These are phyloP conservation scores for Oxystoma pomonae DNA, from an alignment of 2,888 invertebrate genomes.

Conservation along the genomic window DNA sequence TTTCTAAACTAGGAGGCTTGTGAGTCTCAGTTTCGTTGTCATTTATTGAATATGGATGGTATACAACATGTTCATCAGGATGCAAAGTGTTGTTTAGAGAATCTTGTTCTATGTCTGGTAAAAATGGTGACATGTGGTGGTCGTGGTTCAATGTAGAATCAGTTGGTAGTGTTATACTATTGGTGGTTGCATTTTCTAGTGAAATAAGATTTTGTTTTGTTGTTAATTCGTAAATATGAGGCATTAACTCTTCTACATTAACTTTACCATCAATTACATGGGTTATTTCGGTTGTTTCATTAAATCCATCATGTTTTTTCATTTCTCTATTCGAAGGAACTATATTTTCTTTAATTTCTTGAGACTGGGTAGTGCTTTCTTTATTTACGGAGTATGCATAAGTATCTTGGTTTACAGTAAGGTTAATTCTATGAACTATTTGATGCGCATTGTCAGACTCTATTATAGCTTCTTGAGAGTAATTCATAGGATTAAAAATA, in stretches of 20 bases:
- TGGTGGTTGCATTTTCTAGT: not conserved
- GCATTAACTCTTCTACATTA: not conserved
- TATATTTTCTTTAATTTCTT: not conserved
- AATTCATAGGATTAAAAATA: constrained; percentile 16
- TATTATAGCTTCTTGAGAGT: constrained; percentile 1
- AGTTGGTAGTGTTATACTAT: constrained; percentile 11
- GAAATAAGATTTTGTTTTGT: constrained; percentile 15
- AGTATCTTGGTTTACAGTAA: not conserved
- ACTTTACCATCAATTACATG: not conserved
- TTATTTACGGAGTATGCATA: not conserved
- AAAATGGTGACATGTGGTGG: constrained; percentile 60
- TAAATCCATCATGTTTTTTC: not conserved
- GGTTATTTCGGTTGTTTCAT: constrained; percentile 4
- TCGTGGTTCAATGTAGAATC: constrained; percentile 25
- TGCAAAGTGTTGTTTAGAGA: constrained; percentile 57
- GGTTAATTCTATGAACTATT: not conserved
- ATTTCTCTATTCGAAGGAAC: not conserved
- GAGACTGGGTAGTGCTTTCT: not conserved
- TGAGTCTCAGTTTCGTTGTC: constrained; percentile 31
- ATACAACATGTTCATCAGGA: constrained; percentile 45
- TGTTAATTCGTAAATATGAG: constrained; percentile 20
- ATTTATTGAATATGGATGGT: constrained; percentile 22
- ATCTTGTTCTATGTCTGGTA: constrained; percentile 63
- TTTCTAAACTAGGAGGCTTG: constrained; percentile 49
- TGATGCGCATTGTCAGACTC: no score